Evolutionary conservation across 2,113 vertebrate species (phyloP).

Genomic region (Galemys pyrenaicus): DNA sequence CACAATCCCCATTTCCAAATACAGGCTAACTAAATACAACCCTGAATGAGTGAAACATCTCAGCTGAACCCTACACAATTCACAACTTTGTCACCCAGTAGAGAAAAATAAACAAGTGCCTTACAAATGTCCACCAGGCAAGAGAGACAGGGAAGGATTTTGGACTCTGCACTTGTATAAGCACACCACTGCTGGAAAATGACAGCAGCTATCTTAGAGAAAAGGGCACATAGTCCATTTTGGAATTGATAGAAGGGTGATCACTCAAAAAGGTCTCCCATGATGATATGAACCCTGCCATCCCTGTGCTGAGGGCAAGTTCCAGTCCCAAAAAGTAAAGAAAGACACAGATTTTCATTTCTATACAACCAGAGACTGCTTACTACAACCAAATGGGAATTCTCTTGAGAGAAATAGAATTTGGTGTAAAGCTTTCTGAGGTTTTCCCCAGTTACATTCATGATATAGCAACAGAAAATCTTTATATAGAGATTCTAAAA

Average conservation of each 20-base stretch:
- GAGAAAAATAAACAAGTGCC: neutral
- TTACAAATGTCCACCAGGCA: neutral
- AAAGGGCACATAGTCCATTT: neutral
- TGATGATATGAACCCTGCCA: neutral
- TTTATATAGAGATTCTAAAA: neutral
- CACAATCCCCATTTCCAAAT: neutral
- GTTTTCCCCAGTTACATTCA: neutral
- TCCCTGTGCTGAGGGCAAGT: neutral
- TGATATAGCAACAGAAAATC: neutral
- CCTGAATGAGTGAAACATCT: neutral
- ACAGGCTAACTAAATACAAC: constrained; percentile 1
- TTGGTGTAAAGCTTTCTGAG: neutral
- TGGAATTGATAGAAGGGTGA: neutral
- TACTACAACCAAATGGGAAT: neutral
- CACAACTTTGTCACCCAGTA: neutral
- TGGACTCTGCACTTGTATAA: neutral
- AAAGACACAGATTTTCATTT: neutral
- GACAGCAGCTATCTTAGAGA: neutral
- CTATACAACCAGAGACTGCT: neutral
- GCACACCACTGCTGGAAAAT: neutral
- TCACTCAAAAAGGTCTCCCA: neutral
- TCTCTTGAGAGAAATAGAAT: neutral
- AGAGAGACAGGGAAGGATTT: neutral
- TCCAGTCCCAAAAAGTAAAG: neutral
- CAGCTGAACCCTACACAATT: neutral